Base-by-base conservation (phyloP, 2,113 vertebrate species). In the Leptodactylus fuscus region DNA sequence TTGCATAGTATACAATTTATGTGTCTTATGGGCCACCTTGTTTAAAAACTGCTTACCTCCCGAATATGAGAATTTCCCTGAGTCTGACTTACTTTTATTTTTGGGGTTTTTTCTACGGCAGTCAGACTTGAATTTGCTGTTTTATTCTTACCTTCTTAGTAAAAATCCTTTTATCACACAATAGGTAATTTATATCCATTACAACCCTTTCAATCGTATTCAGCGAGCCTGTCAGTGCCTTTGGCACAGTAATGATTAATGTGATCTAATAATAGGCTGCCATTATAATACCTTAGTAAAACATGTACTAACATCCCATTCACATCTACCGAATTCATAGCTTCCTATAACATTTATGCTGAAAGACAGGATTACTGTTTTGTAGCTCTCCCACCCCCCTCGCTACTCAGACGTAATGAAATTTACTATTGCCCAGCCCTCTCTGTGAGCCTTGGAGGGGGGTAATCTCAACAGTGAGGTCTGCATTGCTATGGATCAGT, bases 171-270 rank as follows among this genome's bases (percentile, higher is more conserved):
- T 99, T 99, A 98, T 99, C 97, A 98, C 97, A 99, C 98, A 99
- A 99, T 98, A 96, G 97, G 96, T 98, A 98, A 99, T 99, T 99
- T 99, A 99, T 99, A 99, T 99, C 97, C 97, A 98, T 98, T 98
- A 99, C 97, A 98, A 95, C 95, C 96, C 97, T 98, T 99, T 99
- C 97, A 98, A 98, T 98, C 97, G 97, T 97, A 99, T 99, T 99
- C 98, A 99, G 97, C 94, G 95, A 92, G 96, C 94, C 97, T 99
- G 97, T 99, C 98, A 99, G 94, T 95, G 97, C 97, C 97, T 96
- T 98, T 98, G 97, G 97, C 97, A 97, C 96, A 95, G 96, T 96
- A 94, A 95, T 99, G 97, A 99, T 99, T 99, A 99, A 99, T 99
- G 97, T 97, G 97, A 98, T 98, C 98, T 99, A 98, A 99, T 99